Conservation (phyloP, 2,797 vertebrate genomes). For the Hoplostethus atlanticus region DNA sequence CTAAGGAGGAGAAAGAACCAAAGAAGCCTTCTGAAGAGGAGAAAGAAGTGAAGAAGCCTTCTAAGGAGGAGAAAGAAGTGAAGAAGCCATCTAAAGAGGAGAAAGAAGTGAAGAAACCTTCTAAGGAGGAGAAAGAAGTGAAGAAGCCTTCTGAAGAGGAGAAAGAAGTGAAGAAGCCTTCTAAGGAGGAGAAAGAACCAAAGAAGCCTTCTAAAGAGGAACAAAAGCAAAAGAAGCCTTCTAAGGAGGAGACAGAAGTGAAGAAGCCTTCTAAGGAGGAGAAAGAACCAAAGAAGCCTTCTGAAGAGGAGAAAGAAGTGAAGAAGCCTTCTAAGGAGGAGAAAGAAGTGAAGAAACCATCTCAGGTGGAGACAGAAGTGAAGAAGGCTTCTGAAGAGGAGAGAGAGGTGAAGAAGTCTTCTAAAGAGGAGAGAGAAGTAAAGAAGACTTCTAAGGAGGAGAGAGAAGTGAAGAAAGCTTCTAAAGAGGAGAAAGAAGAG, state of each 20-base stretch:
- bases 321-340: conserved; percentile 7
- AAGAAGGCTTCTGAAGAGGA: too few relatives aligned
- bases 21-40: conserved; percentile 13
- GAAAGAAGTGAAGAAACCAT: conserved; percentile 2
- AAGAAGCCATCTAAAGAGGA: conserved; percentile 1
- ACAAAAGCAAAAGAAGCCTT: neutral
- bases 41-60: neutral
- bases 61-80: conserved; percentile 14
- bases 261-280: conserved; percentile 7
- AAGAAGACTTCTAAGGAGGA: conserved; percentile 4
- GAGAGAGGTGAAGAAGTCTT: too few relatives aligned
- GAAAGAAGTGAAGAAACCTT: conserved; percentile 15
- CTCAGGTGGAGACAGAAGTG: too few relatives aligned
- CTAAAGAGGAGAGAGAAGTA: too few relatives aligned
- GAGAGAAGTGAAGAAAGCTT: conserved; percentile 18
- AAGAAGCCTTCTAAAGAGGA: too few relatives aligned
- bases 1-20: conserved; percentile 7
- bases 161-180: too few relatives aligned
- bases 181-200: too few relatives aligned
- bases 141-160: too few relatives aligned
- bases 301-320: conserved; percentile 1
- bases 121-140: too few relatives aligned
- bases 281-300: neutral
- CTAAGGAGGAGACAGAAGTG: neutral
- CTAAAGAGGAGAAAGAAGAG: conserved; percentile 24